Conservation (phyloP, 1,140 invertebrate genomes). For the Laodelphax striatellus region DNA sequence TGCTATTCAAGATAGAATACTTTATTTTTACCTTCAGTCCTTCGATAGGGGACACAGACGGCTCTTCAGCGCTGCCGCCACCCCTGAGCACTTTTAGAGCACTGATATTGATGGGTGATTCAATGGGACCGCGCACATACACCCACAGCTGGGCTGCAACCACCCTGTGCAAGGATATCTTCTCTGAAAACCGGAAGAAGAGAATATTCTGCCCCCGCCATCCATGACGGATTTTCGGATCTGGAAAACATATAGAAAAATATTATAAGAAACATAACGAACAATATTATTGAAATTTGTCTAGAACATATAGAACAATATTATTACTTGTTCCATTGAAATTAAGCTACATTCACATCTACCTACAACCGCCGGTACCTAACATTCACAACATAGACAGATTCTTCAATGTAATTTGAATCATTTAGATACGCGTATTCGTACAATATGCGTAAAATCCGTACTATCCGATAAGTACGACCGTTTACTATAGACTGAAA, state of each 20-base stretch:
- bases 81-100: conserved; percentile 16
- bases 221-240: conserved; percentile 37
- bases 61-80: conserved; percentile 29
- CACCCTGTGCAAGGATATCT: conserved; percentile 39
- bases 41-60: neutral
- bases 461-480: too few relatives aligned
- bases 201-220: conserved; percentile 34
- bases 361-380: too few relatives aligned
- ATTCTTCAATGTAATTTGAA: too few relatives aligned
- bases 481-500: too few relatives aligned
- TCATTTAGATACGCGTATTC: too few relatives aligned
- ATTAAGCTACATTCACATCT: too few relatives aligned
- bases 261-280: neutral
- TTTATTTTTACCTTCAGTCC: conserved; percentile 11
- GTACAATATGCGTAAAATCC: too few relatives aligned
- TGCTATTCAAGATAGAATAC: too few relatives aligned
- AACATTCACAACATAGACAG: too few relatives aligned
- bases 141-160: conserved; percentile 39
- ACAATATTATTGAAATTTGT: too few relatives aligned
- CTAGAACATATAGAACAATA: too few relatives aligned
- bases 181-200: conserved; percentile 45
- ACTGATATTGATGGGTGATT: conserved; percentile 14
- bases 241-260: conserved; percentile 26
- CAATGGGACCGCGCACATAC: conserved; percentile 32
- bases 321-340: too few relatives aligned